Evolutionary conservation across 2,888 invertebrate species (phyloP).

Genomic region (Aelia acuminata): DNA sequence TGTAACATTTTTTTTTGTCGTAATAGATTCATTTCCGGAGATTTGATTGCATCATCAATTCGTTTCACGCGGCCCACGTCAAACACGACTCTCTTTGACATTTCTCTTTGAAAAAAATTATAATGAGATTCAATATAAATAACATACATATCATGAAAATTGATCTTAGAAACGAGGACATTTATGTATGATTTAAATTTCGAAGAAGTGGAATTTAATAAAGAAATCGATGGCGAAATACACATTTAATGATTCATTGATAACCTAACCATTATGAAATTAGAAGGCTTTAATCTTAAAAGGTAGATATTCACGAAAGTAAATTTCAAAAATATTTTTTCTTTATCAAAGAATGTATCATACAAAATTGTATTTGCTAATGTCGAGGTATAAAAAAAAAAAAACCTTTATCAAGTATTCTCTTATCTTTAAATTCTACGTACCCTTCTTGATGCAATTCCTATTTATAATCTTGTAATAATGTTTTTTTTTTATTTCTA

Average conservation of each 20-base stretch:
- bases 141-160: too few species aligned
- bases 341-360: neutral
- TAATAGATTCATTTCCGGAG: too few species aligned
- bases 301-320: neutral
- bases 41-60: too few species aligned
- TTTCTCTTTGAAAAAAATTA: too few species aligned
- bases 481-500: neutral
- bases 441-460: slow-evolving; percentile 20
- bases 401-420: slow-evolving; percentile 1
- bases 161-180: too few species aligned
- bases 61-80: too few species aligned
- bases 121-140: too few species aligned
- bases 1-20: too few species aligned
- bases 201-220: too few species aligned
- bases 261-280: neutral
- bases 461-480: neutral
- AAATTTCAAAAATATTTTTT: neutral
- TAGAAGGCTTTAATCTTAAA: neutral
- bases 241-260: neutral
- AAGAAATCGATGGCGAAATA: too few species aligned
- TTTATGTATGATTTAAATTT: too few species aligned
- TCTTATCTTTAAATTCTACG: neutral
- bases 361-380: slow-evolving; percentile 30
- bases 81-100: too few species aligned
- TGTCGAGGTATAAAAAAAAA: neutral